Evolutionary conservation across 2,113 vertebrate genomes (phyloP).

Genomic region (Pangasianodon hypophthalmus): DNA sequence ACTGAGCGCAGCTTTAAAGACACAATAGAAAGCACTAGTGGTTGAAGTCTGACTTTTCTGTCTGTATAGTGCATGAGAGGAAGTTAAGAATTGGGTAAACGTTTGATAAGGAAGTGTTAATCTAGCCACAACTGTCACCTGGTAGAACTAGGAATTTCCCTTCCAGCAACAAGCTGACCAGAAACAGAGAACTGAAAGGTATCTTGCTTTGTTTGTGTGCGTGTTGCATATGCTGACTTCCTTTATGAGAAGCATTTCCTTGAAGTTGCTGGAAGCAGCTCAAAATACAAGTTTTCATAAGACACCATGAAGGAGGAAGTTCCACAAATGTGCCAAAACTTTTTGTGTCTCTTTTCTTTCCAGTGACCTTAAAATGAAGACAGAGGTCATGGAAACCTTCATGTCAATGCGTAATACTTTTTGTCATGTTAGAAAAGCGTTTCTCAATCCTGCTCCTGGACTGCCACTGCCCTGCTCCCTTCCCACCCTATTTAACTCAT

Average conservation of each 20-base stretch:
- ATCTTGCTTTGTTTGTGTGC: conserved; percentile 35
- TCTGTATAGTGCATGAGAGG: conserved; percentile 58
- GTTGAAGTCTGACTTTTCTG: conserved; percentile 46
- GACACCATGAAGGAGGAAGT: conserved; percentile 26
- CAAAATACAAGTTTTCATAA: conserved; percentile 14
- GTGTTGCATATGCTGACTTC: conserved; percentile 56
- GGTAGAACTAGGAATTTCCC: conserved; percentile 64
- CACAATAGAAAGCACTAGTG: background rate
- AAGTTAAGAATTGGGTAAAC: conserved; percentile 63
- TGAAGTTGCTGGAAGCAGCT: conserved; percentile 58
- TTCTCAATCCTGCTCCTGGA: background rate
- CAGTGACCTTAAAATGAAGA: background rate
- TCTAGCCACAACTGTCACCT: conserved; percentile 66
- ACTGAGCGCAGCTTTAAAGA: background rate
- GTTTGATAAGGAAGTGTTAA: conserved; percentile 71
- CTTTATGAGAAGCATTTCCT: conserved; percentile 70
- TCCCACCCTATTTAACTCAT: background rate
- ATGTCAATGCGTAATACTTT: no score
- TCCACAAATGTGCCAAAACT: background rate
- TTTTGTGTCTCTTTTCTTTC: background rate
- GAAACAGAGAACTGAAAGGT: conserved; percentile 73
- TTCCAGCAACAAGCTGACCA: conserved; percentile 38
- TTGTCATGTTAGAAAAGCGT: background rate
- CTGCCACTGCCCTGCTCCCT: background rate
- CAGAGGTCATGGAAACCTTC: background rate